Evolutionary conservation across 53 echinoderm and acorn worm species (phyloP).

Genomic region (Paracentrotus lividus): DNA sequence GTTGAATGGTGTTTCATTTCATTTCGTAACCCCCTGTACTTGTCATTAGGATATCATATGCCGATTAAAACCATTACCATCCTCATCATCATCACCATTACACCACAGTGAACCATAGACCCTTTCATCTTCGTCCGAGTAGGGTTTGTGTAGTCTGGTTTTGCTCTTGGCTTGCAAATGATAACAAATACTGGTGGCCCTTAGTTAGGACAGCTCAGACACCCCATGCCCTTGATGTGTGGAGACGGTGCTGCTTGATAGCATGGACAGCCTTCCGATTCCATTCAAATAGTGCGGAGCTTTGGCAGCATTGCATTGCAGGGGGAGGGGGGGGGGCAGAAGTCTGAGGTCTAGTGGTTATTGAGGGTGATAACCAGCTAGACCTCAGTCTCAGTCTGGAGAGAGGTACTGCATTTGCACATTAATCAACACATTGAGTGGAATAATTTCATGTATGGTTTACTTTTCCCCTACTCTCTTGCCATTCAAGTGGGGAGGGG

Average conservation of each 20-base stretch:
- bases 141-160: slow-evolving; percentile 22
- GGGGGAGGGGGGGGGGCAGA: too few species aligned
- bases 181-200: slow-evolving; percentile 41
- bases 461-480: too few species aligned
- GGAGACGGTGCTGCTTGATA: slow-evolving; percentile 6
- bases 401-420: too few species aligned
- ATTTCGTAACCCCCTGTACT: background rate
- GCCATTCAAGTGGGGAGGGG: too few species aligned
- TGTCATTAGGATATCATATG: background rate
- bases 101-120: background rate
- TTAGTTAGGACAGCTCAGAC: slow-evolving; percentile 22
- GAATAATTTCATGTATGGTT: too few species aligned
- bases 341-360: too few species aligned
- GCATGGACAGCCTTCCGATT: background rate
- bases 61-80: slow-evolving; percentile 17
- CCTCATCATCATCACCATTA: slow-evolving; percentile 32
- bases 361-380: too few species aligned
- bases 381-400: too few species aligned
- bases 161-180: slow-evolving; percentile 36
- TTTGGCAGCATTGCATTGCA: too few species aligned
- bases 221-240: slow-evolving; percentile 31
- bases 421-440: too few species aligned
- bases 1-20: background rate
- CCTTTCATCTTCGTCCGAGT: background rate
- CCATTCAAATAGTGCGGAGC: too few species aligned